These are phyloP conservation scores for Sigmodon hispidus DNA, from an alignment of 2,113 vertebrate species.

Conservation along the genomic window DNA sequence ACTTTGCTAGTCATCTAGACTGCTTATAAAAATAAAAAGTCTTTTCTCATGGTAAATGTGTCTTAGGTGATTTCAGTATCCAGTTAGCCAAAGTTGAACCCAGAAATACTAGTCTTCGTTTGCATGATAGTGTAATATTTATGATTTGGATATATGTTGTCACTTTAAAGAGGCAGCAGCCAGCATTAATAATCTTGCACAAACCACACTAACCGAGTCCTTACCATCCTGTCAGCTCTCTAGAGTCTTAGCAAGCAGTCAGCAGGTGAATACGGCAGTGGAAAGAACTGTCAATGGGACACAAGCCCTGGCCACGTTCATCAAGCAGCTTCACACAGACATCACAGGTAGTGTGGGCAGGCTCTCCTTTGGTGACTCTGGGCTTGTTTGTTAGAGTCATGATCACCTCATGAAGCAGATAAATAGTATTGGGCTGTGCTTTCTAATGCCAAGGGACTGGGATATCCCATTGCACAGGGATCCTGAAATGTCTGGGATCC, in stretches of 20 bases:
- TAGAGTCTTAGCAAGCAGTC: conserved; percentile 76
- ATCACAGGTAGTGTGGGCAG: conserved; percentile 86
- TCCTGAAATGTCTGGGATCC: neutral
- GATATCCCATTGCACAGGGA: neutral
- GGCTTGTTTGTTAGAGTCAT: neutral
- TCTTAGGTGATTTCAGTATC: neutral
- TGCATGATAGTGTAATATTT: neutral
- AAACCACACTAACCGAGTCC: conserved; percentile 11
- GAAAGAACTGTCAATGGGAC: conserved; percentile 84
- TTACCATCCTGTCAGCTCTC: conserved; percentile 83
- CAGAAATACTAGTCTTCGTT: neutral
- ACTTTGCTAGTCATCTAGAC: neutral
- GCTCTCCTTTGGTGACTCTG: neutral
- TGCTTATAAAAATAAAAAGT: neutral
- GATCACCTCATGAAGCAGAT: rapidly evolving
- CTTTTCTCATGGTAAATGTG: neutral
- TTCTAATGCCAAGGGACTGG: neutral
- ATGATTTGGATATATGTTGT: neutral
- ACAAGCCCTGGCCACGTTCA: conserved; percentile 83
- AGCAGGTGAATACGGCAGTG: conserved; percentile 78
- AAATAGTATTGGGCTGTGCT: neutral
- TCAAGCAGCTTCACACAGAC: conserved; percentile 83
- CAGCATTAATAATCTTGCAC: neutral
- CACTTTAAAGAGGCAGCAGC: neutral
- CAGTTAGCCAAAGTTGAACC: neutral